phyloP scores from a whole-genome alignment of 2,888 invertebrate genomes.

The Candidula unifasciata region DNA sequence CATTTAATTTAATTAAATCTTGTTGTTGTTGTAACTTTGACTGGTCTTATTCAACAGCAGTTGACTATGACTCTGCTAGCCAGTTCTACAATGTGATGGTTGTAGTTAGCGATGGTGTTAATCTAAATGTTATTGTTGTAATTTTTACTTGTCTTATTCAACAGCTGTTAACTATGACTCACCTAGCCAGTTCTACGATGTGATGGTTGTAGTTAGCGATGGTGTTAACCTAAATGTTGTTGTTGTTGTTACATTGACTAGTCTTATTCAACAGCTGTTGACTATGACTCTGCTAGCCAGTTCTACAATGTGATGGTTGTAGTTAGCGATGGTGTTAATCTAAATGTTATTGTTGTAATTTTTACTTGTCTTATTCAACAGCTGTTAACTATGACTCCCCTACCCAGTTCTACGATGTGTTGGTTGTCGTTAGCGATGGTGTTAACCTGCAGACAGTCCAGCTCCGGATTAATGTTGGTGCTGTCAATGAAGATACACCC shows the following conservation, averaged over 20 bases:
- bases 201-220: slow-evolving; percentile 59
- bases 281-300: background rate
- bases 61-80: background rate
- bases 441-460: slow-evolving; percentile 56
- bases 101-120: slow-evolving; percentile 59
- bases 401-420: slow-evolving; percentile 2
- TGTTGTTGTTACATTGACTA: no score
- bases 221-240: slow-evolving; percentile 55
- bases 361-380: background rate
- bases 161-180: background rate
- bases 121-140: no score
- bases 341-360: background rate
- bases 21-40: no score
- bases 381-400: background rate
- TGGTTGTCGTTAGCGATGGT: slow-evolving; percentile 60
- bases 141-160: background rate
- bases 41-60: background rate
- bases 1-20: no score
- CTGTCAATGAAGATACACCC: slow-evolving; percentile 67
- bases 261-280: background rate
- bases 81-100: slow-evolving; percentile 44
- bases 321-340: slow-evolving; percentile 59
- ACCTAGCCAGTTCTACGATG: background rate
- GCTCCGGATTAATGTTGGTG: slow-evolving; percentile 58
- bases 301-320: slow-evolving; percentile 45